Evolutionary conservation across 2,797 vertebrate species (phyloP), one percentile per base, ranked within the genome.

Genomic region (Distichodus sexfasciatus): DNA sequence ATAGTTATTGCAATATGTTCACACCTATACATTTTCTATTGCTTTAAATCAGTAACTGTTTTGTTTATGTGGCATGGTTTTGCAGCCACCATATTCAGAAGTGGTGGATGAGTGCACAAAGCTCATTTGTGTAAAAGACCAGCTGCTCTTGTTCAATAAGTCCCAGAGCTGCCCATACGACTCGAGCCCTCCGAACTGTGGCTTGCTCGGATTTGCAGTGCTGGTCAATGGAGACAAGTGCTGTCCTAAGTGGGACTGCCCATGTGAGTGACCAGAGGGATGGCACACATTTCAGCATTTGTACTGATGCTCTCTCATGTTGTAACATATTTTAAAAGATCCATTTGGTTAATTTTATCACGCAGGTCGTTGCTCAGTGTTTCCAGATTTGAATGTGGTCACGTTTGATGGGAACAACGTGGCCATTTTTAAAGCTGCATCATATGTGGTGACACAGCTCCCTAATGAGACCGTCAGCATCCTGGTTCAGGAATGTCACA

Each of bases 191-290:
- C 95, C 93, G 2, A 94, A 87, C 87, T 99, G 97, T 48, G 97
- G 96, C 68, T 86, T 98, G 75, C 84, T 96, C 40, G 97, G 97
- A 72, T 94, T 96, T 1, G 93, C 95, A 0, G 66, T 95, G 26
- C 90, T 93, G 75, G 86, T 90, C 48, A 97, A 96, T 24, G 94
- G 95, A 61, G 95, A 98, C 87, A 96, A 89, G 78, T 99, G 97
- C 87, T 98, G 97, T 72, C 95, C 96, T 0, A 81, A 93, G 84
- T 99, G 96, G 97, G 93, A 95, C 75, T 99, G 97, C 79, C 93
- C 97, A 87, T 99, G 97, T 98, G 86, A 95, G 96, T 90, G 19
- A 59, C 35, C 60, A 35, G 28, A 23, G 12, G 14, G 11, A 10
- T 19, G 15, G 60, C 46, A 66, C 17, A 8, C 21, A 19, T 31